A percentile compares a stretch with the other conserved stretches of the same genome.
Conservation (phyloP, 2,113 vertebrate species). For the Lagenorhynchus albirostris region DNA sequence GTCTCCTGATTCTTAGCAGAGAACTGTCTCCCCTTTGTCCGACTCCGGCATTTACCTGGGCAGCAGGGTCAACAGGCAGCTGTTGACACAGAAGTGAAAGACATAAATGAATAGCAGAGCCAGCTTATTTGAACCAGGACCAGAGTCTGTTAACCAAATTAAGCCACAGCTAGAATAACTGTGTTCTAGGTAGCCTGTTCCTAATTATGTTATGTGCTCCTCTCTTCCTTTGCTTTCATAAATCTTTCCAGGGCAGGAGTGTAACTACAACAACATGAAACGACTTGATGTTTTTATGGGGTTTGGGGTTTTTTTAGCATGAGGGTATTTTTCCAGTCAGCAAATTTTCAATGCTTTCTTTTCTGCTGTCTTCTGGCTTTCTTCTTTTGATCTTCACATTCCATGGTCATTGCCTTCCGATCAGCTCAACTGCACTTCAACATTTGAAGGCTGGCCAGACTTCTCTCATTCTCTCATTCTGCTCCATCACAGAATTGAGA, state of each 20-base stretch:
- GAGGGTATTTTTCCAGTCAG: constrained; percentile 7
- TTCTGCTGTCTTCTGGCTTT: not conserved
- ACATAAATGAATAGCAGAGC: not conserved
- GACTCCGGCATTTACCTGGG: not conserved
- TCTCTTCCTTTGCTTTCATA: not conserved
- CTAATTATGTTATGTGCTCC: not conserved
- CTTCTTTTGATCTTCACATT: not conserved
- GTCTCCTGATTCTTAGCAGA: not conserved
- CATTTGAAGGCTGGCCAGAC: not conserved
- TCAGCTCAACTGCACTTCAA: not conserved
- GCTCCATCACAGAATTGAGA: not conserved
- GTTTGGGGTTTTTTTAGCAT: not conserved
- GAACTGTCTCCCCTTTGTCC: not conserved
- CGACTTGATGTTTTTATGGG: not conserved
- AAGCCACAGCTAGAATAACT: not conserved
- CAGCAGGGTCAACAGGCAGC: not conserved
- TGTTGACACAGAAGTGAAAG: not conserved
- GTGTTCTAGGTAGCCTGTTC: not conserved
- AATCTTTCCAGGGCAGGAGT: not conserved
- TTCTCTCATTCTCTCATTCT: not conserved
- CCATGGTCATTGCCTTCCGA: not conserved
- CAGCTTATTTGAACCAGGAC: not conserved
- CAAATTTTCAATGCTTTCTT: not conserved
- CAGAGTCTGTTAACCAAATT: not conserved
- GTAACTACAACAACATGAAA: not conserved